These are phyloP conservation scores for Nesometra sesokonis DNA, from an alignment of 35 echinoderm and acorn worm genomes.

Conservation along the genomic window DNA sequence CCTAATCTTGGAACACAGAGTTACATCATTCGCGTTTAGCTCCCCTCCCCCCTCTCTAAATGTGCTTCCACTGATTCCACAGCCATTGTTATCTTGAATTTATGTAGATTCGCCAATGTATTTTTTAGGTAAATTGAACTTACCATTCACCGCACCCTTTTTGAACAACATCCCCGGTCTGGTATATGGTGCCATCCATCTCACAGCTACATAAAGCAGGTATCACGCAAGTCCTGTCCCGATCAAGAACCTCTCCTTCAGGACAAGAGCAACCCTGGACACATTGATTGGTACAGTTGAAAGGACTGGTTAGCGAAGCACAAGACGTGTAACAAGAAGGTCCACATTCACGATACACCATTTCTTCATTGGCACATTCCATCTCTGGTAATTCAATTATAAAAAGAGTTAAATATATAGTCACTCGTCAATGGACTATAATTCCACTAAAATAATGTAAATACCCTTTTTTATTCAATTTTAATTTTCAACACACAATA, in stretches of 20 bases:
- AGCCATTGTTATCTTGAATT: no score
- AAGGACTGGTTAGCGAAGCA: background rate
- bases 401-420: no score
- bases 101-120: no score
- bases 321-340: conserved; percentile 20
- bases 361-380: background rate
- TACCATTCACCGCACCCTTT: conserved; percentile 70
- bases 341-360: conserved; percentile 14
- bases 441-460: no score
- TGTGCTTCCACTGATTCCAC: no score
- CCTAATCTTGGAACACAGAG: background rate
- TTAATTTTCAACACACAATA: no score
- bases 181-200: conserved; percentile 2
- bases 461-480: no score
- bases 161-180: conserved; percentile 7
- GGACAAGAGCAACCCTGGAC: conserved; percentile 68
- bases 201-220: conserved; percentile 29
- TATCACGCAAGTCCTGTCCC: conserved; percentile 31
- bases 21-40: no score
- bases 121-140: background rate
- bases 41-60: no score
- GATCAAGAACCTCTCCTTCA: conserved; percentile 23
- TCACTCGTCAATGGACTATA: no score
- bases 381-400: background rate
- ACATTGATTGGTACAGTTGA: conserved; percentile 42